A percentile compares a stretch with the other conserved stretches of the same genome.
Evolutionary conservation across 1,140 invertebrate species (phyloP).

Genomic region (Zelostemma sp.): DNA sequence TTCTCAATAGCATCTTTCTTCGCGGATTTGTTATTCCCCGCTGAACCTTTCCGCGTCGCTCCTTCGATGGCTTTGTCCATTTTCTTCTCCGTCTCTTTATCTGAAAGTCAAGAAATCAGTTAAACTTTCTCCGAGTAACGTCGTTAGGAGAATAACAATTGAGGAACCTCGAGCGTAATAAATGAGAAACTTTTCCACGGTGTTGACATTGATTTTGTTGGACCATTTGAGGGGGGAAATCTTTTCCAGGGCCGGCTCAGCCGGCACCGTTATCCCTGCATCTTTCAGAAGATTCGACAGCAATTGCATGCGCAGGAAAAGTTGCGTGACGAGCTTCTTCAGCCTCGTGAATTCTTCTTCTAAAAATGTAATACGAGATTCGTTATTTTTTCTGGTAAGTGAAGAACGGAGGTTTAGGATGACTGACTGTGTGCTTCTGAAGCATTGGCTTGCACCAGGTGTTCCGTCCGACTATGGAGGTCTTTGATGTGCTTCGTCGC

Average conservation of each 20-base stretch:
- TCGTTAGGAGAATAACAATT: background rate
- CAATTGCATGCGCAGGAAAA: slow-evolving; percentile 64
- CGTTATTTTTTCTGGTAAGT: too few species aligned
- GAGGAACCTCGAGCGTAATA: slow-evolving; percentile 51
- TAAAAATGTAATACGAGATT: too few species aligned
- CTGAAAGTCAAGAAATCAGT: slow-evolving; percentile 24
- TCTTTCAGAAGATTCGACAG: slow-evolving; percentile 62
- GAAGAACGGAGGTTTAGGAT: too few species aligned
- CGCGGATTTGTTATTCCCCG: slow-evolving; percentile 18
- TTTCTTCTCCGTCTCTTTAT: slow-evolving; percentile 50
- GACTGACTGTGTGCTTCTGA: slow-evolving; percentile 63
- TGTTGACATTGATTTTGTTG: slow-evolving; percentile 67
- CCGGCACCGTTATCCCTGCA: slow-evolving; percentile 66
- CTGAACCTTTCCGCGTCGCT: background rate
- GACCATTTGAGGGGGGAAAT: slow-evolving; percentile 69
- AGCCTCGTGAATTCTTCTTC: slow-evolving; percentile 65
- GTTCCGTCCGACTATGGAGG: slow-evolving; percentile 65
- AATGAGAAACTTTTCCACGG: slow-evolving; percentile 55
- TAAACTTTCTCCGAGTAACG: too few species aligned
- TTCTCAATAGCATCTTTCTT: slow-evolving; percentile 57
- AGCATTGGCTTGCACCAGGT: slow-evolving; percentile 60
- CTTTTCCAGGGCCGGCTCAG: slow-evolving; percentile 67
- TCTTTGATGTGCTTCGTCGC: slow-evolving; percentile 70
- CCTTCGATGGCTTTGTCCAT: slow-evolving; percentile 27
- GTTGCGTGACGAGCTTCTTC: slow-evolving; percentile 63